These are phyloP conservation scores for Poecilia velifera DNA, from an alignment of 2,797 vertebrate genomes.

Conservation along the genomic window DNA sequence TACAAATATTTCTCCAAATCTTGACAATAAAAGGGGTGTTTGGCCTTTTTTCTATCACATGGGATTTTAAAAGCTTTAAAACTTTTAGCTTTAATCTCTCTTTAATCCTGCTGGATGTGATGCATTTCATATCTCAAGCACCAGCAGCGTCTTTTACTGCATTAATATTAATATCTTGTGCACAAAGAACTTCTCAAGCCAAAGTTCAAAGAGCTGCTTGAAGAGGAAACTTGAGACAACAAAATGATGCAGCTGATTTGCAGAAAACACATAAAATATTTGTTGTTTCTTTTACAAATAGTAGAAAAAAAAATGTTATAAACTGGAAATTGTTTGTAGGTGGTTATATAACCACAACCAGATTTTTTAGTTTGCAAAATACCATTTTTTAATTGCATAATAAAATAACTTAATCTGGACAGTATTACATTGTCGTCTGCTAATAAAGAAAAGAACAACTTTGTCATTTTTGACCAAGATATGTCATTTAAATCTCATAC, in stretches of 20 bases:
- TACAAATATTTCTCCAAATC: background rate
- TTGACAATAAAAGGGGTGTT: background rate
- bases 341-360: background rate
- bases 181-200: background rate
- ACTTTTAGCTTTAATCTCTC: background rate
- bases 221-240: background rate
- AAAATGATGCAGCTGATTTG: background rate
- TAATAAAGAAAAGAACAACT: background rate
- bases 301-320: background rate
- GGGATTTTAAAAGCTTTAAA: background rate
- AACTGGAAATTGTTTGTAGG: background rate
- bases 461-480: background rate
- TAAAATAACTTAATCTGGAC: background rate
- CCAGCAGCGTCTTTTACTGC: conserved; percentile 15
- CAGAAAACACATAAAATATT: background rate
- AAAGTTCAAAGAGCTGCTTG: background rate
- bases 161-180: conserved; percentile 38
- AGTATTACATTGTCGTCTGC: too few species aligned
- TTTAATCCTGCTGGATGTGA: conserved; percentile 19
- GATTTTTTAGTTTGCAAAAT: background rate
- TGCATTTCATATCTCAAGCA: conserved; percentile 21
- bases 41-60: background rate
- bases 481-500: background rate
- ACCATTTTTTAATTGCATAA: background rate
- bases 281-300: background rate